Evolutionary conservation across 2,797 vertebrate genomes (phyloP).

Genomic region (Pipistrellus kuhlii): DNA sequence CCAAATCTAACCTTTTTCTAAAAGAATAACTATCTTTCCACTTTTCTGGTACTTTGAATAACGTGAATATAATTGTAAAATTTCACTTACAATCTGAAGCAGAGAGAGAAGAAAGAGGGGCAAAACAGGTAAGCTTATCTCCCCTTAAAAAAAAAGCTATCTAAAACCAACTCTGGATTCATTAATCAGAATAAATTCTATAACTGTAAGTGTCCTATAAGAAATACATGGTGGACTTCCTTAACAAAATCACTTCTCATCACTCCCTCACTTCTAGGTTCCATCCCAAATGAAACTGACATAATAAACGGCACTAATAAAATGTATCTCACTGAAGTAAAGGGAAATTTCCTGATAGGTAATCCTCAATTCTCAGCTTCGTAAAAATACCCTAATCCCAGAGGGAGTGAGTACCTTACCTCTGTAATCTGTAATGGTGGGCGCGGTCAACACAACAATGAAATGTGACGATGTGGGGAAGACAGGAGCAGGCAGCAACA

Average conservation of each 20-base stretch:
- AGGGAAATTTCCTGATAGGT: neutral
- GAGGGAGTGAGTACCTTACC: constrained; percentile 86
- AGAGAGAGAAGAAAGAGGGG: neutral
- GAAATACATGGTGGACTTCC: constrained; percentile 9
- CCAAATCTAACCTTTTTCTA: constrained; percentile 35
- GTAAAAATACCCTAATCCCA: constrained; percentile 53
- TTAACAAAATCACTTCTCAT: constrained; percentile 48
- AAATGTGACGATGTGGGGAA: constrained; percentile 90
- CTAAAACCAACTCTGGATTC: constrained; percentile 52
- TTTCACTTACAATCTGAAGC: constrained; percentile 58
- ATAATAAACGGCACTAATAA: constrained; percentile 15
- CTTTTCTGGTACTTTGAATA: constrained; percentile 54
- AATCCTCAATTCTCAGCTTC: constrained; percentile 55
- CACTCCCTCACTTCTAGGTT: constrained; percentile 43
- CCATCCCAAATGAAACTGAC: constrained; percentile 53
- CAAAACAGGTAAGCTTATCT: neutral
- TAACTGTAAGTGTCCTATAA: neutral
- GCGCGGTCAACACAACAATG: constrained; percentile 91
- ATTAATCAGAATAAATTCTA: constrained; percentile 25
- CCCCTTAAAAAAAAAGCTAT: neutral
- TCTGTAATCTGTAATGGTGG: constrained; percentile 91
- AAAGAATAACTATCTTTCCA: constrained; percentile 51
- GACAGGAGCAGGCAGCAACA: constrained; percentile 89
- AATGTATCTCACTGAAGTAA: constrained; percentile 17
- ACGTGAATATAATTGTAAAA: constrained; percentile 47